phyloP scores from a whole-genome alignment of 2,113 vertebrate genomes.

The Cettia cetti region DNA sequence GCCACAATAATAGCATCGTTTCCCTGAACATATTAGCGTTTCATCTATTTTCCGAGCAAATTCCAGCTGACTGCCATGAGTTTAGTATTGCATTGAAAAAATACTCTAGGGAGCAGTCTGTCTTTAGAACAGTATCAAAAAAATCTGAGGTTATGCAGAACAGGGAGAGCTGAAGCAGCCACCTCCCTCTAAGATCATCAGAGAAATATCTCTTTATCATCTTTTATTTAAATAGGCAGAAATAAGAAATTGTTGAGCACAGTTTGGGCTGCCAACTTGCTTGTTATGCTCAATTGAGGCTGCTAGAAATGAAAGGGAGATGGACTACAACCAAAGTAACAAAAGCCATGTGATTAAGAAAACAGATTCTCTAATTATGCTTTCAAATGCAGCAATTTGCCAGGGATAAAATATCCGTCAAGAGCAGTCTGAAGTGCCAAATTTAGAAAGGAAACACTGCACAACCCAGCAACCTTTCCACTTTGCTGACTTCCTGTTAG shows the following conservation, averaged over 20 bases:
- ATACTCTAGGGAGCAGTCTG: conserved; percentile 36
- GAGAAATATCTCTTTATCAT: conserved; percentile 54
- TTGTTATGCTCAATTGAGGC: conserved; percentile 64
- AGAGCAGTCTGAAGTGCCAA: conserved; percentile 83
- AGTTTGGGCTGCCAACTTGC: conserved; percentile 62
- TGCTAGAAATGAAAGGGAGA: conserved; percentile 70
- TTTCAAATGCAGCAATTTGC: conserved; percentile 93
- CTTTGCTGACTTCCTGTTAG: conserved; percentile 85
- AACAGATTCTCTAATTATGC: conserved; percentile 94
- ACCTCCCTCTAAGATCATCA: conserved; percentile 37
- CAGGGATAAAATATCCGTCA: conserved; percentile 96
- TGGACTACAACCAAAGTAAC: conserved; percentile 75
- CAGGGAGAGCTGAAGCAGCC: conserved; percentile 24
- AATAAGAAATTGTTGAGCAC: conserved; percentile 59
- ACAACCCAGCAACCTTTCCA: conserved; percentile 83
- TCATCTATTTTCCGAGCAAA: not conserved
- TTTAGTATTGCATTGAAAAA: not conserved
- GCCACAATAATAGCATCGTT: not conserved
- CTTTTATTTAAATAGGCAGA: conserved; percentile 67
- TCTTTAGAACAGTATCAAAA: conserved; percentile 36
- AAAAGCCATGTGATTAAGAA: conserved; percentile 89
- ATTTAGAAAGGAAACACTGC: conserved; percentile 87
- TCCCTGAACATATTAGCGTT: not conserved
- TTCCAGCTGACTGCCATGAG: conserved; percentile 5
- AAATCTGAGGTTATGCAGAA: conserved; percentile 42